Evolutionary conservation across 1,140 invertebrate genomes (phyloP).

Genomic region (Mesaphorura yosii): DNA sequence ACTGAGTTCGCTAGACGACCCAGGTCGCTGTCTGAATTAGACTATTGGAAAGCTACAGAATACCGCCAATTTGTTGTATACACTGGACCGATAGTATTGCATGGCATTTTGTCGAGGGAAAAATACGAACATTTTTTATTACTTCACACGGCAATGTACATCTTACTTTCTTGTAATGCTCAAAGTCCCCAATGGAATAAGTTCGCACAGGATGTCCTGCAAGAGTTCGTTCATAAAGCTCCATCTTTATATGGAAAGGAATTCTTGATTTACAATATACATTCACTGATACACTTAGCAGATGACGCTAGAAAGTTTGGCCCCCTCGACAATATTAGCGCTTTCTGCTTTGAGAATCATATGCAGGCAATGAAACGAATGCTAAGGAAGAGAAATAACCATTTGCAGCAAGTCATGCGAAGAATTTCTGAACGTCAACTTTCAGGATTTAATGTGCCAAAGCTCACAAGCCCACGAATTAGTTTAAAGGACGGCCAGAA

Average conservation of each 20-base stretch:
- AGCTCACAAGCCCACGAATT: too few species aligned
- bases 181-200: background rate
- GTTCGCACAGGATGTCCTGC: background rate
- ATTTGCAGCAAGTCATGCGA: constrained; percentile 5
- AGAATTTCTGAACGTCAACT: constrained; percentile 3
- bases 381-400: constrained; percentile 30
- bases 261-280: constrained; percentile 16
- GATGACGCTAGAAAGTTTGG: constrained; percentile 37
- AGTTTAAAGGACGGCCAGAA: too few species aligned
- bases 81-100: constrained; percentile 2
- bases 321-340: constrained; percentile 34
- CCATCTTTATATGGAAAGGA: background rate
- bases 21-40: constrained; percentile 4
- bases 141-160: constrained; percentile 2
- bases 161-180: background rate
- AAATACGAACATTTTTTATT: constrained; percentile 11
- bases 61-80: constrained; percentile 5
- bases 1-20: constrained; percentile 31
- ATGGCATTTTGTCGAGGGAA: background rate
- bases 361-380: constrained; percentile 36
- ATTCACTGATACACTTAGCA: constrained; percentile 33
- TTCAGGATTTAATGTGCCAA: too few species aligned
- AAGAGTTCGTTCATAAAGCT: background rate
- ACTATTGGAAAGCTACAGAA: constrained; percentile 12
- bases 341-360: constrained; percentile 41